Conservation (phyloP, 2,888 invertebrate genomes). For the Crocallis elinguaria region DNA sequence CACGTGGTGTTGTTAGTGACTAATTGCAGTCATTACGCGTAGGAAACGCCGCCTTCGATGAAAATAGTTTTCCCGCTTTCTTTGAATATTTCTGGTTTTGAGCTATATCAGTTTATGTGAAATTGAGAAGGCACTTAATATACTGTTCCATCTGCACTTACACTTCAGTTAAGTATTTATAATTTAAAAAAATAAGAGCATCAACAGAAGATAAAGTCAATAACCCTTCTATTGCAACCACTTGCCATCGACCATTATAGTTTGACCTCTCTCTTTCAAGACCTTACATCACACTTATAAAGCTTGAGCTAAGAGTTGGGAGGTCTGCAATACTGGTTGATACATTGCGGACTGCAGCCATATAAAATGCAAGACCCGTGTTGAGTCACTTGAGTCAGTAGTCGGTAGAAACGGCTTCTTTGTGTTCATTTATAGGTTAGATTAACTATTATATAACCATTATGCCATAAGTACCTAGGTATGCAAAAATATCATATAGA, state of each 20-base stretch:
- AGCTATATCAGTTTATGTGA: no score
- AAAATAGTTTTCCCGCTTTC: constrained; percentile 32
- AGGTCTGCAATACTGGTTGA: constrained; percentile 4
- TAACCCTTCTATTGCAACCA: constrained; percentile 50
- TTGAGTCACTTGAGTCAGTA: neutral
- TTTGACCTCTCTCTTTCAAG: constrained; percentile 31
- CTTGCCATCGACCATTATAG: constrained; percentile 39
- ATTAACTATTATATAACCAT: neutral
- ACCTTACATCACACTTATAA: neutral
- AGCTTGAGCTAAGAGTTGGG: neutral
- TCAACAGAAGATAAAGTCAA: constrained; percentile 40
- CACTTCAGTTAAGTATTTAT: no score
- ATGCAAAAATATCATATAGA: neutral
- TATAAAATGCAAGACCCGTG: constrained; percentile 45
- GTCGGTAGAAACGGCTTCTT: neutral
- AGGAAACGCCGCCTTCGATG: constrained; percentile 28
- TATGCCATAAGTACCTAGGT: no score
- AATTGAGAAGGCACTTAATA: no score
- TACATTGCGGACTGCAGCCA: constrained; percentile 35
- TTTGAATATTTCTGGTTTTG: constrained; percentile 15
- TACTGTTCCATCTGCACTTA: no score
- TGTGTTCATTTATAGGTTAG: neutral
- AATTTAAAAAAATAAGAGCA: neutral
- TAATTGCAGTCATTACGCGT: constrained; percentile 40
- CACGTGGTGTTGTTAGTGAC: constrained; percentile 38